Evolutionary conservation across 1,140 invertebrate species (phyloP), one percentile per base, ranked within the genome.

Genomic region (Drosophila serrata): DNA sequence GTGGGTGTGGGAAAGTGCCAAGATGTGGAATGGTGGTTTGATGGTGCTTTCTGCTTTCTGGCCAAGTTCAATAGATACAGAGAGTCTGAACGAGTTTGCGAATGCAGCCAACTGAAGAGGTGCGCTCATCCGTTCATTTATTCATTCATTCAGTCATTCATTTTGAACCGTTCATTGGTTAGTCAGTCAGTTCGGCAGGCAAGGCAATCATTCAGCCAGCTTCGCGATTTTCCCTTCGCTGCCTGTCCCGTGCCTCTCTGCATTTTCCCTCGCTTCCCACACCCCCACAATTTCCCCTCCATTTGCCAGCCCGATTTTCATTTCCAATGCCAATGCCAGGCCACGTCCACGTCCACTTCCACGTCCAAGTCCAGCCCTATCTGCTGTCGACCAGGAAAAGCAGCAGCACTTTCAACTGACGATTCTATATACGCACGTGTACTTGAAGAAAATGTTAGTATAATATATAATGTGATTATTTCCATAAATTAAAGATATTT

Each of bases 81-180:
- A n/a, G 56, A 58, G 49, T 64, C 46, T 82, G 70, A 73, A 78
- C 59, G 67, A 90, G 85, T 81, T 90, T 90, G 85, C 81, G 85
- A 75, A 90, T 90, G 85, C 85, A 90, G 70, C 85, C 85, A 85
- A 85, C 85, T 90, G 85, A 79, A 78, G 86, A 90, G 74, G 70
- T 70, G 81, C 85, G 85, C 81, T 88, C 84, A 88, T 85, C 84
- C 84, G 84, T 90, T 90, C 84, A 90, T 81, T 88, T 88, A 88
- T 88, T 88, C 84, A 90, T 87, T 90, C 85, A 88, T 88, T 90
- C 84, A 90, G 81, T 90, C 84, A 88, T 88, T 88, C 84, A 88
- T 88, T 88, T 73, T 64, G 72, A 78, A 82, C 63, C 80, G 85
- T 81, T 88, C 81, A 88, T 88, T 88, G 85, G 85, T 90, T 88